A percentile compares a stretch with the other conserved stretches of the same genome.
These are phyloP conservation scores for Hylyphantes graminicola DNA, from an alignment of 1,140 invertebrate species.

Conservation along the genomic window DNA sequence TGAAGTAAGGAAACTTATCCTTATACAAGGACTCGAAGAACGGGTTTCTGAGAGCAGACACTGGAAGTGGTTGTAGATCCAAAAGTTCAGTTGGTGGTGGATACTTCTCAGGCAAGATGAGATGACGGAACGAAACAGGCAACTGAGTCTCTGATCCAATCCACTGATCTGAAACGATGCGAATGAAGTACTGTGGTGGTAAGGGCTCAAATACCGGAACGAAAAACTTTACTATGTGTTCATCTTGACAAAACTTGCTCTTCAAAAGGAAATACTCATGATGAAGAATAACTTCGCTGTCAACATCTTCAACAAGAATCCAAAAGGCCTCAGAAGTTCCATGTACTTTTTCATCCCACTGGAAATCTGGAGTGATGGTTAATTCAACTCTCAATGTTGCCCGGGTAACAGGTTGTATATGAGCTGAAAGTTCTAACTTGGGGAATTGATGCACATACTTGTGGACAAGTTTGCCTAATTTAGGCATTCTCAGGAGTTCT, in stretches of 20 bases:
- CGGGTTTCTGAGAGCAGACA: constrained; percentile 78
- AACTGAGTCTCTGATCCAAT: constrained; percentile 87
- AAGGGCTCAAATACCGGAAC: constrained; percentile 98
- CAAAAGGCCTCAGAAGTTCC: constrained; percentile 95
- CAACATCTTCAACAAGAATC: constrained; percentile 98
- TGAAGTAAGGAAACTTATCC: constrained; percentile 92
- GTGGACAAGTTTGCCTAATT: constrained; percentile 96
- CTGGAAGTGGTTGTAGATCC: constrained; percentile 96
- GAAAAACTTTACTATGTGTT: constrained; percentile 97
- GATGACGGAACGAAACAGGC: constrained; percentile 96
- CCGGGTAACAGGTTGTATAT: constrained; percentile 97
- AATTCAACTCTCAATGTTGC: constrained; percentile 94
- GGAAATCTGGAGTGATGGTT: constrained; percentile 98
- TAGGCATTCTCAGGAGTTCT: constrained; percentile 94
- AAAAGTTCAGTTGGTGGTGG: constrained; percentile 96
- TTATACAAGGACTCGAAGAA: constrained; percentile 88
- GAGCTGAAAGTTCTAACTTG: constrained; percentile 92
- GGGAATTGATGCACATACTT: constrained; percentile 98
- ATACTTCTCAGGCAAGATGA: constrained; percentile 98
- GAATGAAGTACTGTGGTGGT: constrained; percentile 97
- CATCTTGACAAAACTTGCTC: constrained; percentile 89
- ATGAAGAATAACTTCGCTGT: constrained; percentile 92
- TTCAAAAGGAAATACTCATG: constrained; percentile 98
- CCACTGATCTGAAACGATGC: constrained; percentile 75
- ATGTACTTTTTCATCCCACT: constrained; percentile 98